Evolutionary conservation across 1,140 invertebrate genomes (phyloP).

Genomic region (Dreissena rostriformis): DNA sequence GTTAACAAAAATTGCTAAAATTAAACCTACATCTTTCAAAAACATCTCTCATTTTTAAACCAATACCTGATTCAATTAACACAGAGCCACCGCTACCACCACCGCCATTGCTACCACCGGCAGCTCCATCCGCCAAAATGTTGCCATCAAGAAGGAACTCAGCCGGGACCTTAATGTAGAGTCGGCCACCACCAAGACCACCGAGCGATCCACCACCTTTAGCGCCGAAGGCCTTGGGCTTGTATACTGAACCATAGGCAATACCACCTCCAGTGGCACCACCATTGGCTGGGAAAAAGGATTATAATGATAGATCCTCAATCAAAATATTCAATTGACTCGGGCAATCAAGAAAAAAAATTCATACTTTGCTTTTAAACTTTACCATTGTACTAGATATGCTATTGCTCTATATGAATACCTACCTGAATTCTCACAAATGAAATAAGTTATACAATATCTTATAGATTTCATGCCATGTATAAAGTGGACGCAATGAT

Average conservation of each 20-base stretch:
- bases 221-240: slow-evolving; percentile 36
- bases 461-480: too few species aligned
- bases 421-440: too few species aligned
- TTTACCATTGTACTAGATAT: too few species aligned
- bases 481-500: neutral
- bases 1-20: neutral
- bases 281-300: slow-evolving; percentile 7
- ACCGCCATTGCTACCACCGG: slow-evolving; percentile 55
- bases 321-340: too few species aligned
- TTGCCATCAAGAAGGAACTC: slow-evolving; percentile 65
- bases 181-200: slow-evolving; percentile 62
- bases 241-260: slow-evolving; percentile 67
- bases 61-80: slow-evolving; percentile 65
- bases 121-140: slow-evolving; percentile 60
- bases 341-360: too few species aligned
- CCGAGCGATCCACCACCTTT: slow-evolving; percentile 51
- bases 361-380: too few species aligned
- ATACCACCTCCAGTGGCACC: slow-evolving; percentile 41
- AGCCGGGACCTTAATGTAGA: slow-evolving; percentile 62
- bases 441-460: too few species aligned
- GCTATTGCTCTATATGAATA: too few species aligned
- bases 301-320: too few species aligned
- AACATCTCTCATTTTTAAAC: neutral
- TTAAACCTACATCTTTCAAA: neutral
- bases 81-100: slow-evolving; percentile 71